phyloP scores from a whole-genome alignment of 2,888 invertebrate species.

The Drepanosiphum platanoidis region DNA sequence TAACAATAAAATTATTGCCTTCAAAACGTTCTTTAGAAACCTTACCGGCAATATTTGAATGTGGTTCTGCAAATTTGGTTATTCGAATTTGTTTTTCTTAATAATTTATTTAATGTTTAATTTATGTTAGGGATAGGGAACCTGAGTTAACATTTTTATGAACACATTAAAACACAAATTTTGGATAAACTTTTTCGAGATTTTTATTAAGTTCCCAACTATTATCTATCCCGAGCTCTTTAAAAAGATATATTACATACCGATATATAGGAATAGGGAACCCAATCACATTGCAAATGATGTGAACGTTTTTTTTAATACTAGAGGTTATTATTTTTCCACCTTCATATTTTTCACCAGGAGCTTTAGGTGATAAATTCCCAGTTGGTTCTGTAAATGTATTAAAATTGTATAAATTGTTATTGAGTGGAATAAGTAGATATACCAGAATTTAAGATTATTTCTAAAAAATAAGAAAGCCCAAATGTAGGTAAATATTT shows the following conservation, averaged over 20 bases:
- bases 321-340: slow-evolving; percentile 65
- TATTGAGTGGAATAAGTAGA: neutral
- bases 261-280: slow-evolving; percentile 67
- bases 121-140: neutral
- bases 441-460: neutral
- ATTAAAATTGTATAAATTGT: slow-evolving; percentile 43
- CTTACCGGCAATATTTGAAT: slow-evolving; percentile 64
- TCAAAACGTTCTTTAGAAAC: slow-evolving; percentile 65
- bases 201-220: neutral
- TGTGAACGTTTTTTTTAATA: slow-evolving; percentile 64
- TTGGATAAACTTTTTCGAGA: neutral
- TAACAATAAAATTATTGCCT: slow-evolving; percentile 64
- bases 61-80: slow-evolving; percentile 54
- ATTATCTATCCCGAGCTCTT: neutral
- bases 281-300: slow-evolving; percentile 66
- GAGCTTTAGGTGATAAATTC: slow-evolving; percentile 71
- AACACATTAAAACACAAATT: slow-evolving; percentile 14
- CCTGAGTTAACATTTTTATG: neutral
- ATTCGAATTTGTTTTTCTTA: neutral
- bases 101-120: neutral
- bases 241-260: slow-evolving; percentile 65
- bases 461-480: slow-evolving; percentile 59
- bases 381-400: slow-evolving; percentile 75
- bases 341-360: slow-evolving; percentile 67
- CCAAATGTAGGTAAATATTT: slow-evolving; percentile 64